phyloP scores from a whole-genome alignment of 2,888 invertebrate species.

The Subacronicta megacephala region DNA sequence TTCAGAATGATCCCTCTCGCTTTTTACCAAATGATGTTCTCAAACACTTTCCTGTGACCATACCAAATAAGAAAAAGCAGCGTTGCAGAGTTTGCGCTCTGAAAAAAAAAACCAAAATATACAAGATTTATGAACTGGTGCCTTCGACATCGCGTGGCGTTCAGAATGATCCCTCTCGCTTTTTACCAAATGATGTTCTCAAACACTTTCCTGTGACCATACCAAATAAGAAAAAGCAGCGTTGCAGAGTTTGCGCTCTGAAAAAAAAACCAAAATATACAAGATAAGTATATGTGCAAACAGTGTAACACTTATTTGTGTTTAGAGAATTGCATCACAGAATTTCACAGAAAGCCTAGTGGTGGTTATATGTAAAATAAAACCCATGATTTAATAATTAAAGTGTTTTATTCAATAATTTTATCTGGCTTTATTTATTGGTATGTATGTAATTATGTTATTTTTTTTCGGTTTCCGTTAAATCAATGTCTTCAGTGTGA shows the following conservation, averaged over 20 bases:
- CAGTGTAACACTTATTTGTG: slow-evolving; percentile 19
- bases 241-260: slow-evolving; percentile 15
- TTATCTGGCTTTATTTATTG: slow-evolving; percentile 2
- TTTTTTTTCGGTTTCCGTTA: too few species aligned
- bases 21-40: slow-evolving; percentile 17
- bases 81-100: slow-evolving; percentile 15
- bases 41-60: slow-evolving; percentile 19
- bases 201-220: slow-evolving; percentile 19
- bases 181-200: slow-evolving; percentile 16
- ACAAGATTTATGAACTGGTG: slow-evolving; percentile 19
- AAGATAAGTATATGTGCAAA: slow-evolving; percentile 19
- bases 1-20: slow-evolving; percentile 17
- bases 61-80: slow-evolving; percentile 19
- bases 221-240: slow-evolving; percentile 19
- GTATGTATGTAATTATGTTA: neutral
- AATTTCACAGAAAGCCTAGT: slow-evolving; percentile 19
- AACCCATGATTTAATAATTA: slow-evolving; percentile 12
- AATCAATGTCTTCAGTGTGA: too few species aligned
- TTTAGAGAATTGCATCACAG: slow-evolving; percentile 13
- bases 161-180: slow-evolving; percentile 17
- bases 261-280: slow-evolving; percentile 18
- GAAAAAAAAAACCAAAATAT: slow-evolving; percentile 17
- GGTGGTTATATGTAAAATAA: slow-evolving; percentile 10
- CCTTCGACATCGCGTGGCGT: slow-evolving; percentile 22
- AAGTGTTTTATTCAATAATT: slow-evolving; percentile 9